Conservation (phyloP, 2,888 invertebrate species). For the Oxytorus armatus region DNA sequence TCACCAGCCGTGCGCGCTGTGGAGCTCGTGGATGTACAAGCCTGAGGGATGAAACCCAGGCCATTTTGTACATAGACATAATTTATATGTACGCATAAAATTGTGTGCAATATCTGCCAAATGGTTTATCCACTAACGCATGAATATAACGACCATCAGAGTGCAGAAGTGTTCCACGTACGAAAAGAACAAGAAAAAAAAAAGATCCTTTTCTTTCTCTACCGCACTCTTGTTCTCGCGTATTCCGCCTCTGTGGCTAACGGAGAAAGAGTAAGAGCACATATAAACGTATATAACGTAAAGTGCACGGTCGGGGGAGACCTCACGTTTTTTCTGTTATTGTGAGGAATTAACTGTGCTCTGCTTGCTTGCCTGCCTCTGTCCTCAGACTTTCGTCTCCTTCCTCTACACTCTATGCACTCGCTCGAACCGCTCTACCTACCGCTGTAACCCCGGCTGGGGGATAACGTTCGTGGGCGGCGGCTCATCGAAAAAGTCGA, state of each 20-base stretch:
- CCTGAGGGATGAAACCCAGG: constrained; percentile 11
- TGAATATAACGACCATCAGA: constrained; percentile 4
- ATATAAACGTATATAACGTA: constrained; percentile 18
- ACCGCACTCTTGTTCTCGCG: neutral
- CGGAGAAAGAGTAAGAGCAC: constrained; percentile 63
- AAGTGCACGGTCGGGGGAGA: constrained; percentile 5
- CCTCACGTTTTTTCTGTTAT: constrained; percentile 75
- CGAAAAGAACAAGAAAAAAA: constrained; percentile 45
- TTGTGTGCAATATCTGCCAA: neutral
- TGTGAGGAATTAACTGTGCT: constrained; percentile 77
- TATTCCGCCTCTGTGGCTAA: constrained; percentile 50
- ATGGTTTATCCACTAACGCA: constrained; percentile 32
- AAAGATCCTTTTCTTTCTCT: constrained; percentile 10
- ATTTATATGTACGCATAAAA: neutral
- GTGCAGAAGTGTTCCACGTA: constrained; percentile 23
- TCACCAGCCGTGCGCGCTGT: constrained; percentile 67
- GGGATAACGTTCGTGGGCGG: constrained; percentile 26
- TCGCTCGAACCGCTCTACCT: constrained; percentile 21
- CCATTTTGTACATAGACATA: neutral
- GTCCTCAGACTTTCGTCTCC: constrained; percentile 45
- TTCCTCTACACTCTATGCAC: constrained; percentile 18
- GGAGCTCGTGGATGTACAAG: constrained; percentile 53
- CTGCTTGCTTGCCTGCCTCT: constrained; percentile 55
- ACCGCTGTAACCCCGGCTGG: constrained; percentile 19
- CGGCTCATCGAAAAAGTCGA: constrained; percentile 74